A percentile compares a stretch with the other conserved stretches of the same genome.
Conservation (phyloP, 2,888 invertebrate species). For the Luperina nickerlii region DNA sequence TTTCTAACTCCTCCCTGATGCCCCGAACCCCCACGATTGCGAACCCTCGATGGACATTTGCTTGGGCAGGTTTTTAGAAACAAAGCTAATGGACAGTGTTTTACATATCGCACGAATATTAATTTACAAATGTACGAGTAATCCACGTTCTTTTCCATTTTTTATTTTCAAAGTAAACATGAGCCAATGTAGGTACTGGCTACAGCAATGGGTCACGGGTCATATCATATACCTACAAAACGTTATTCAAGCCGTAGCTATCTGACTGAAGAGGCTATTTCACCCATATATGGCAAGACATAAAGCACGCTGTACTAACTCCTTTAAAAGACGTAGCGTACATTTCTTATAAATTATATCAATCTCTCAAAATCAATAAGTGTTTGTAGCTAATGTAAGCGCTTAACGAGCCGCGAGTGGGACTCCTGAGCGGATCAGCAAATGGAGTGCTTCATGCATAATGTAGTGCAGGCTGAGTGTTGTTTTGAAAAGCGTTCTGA, state of each 20-base stretch:
- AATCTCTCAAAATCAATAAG: slow-evolving; percentile 89
- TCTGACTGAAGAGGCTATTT: slow-evolving; percentile 1
- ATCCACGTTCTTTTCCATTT: slow-evolving; percentile 26
- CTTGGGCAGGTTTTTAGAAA: slow-evolving; percentile 71
- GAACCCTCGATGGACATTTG: slow-evolving; percentile 70
- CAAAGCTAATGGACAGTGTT: slow-evolving; percentile 71
- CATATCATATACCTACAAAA: neutral
- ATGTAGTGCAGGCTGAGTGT: slow-evolving; percentile 89
- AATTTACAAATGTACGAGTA: slow-evolving; percentile 39
- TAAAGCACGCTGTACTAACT: slow-evolving; percentile 25
- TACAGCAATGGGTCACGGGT: neutral
- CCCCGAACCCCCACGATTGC: slow-evolving; percentile 72
- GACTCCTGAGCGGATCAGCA: slow-evolving; percentile 90
- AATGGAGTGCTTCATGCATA: slow-evolving; percentile 91
- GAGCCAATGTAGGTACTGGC: neutral
- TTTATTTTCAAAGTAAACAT: neutral
- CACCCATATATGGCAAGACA: slow-evolving; percentile 4
- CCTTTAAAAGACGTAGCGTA: slow-evolving; percentile 55
- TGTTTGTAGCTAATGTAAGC: slow-evolving; percentile 89
- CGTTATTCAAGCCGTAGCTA: neutral
- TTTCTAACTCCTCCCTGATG: slow-evolving; percentile 84
- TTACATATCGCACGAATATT: slow-evolving; percentile 56
- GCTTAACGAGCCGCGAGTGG: slow-evolving; percentile 90
- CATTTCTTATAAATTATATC: slow-evolving; percentile 82
- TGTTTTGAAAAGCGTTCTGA: slow-evolving; percentile 90